A percentile compares a stretch with the other conserved stretches of the same genome.
Conservation (phyloP, 1,140 invertebrate genomes). For the Bradynema listronoti region DNA sequence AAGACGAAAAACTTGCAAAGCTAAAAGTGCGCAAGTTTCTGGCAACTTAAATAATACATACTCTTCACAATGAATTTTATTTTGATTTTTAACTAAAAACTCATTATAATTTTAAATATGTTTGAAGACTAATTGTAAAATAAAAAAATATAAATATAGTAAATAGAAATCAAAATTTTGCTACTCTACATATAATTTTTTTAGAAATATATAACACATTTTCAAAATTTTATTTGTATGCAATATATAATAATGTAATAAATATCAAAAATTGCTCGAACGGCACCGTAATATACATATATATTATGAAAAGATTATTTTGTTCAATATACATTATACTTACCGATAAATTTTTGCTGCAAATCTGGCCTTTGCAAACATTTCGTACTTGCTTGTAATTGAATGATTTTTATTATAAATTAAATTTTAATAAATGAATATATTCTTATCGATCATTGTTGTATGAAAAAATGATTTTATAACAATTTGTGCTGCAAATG, state of each 20-base stretch:
- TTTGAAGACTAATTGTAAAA: too few relatives aligned
- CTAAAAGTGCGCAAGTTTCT: too few relatives aligned
- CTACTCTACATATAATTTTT: not conserved
- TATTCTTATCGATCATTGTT: too few relatives aligned
- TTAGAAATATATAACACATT: not conserved
- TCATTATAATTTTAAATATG: too few relatives aligned
- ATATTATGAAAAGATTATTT: not conserved
- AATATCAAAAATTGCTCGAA: not conserved
- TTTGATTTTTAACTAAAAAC: too few relatives aligned
- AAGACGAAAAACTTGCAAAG: too few relatives aligned
- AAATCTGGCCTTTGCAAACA: conserved; percentile 39
- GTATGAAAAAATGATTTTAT: too few relatives aligned
- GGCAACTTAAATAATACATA: too few relatives aligned
- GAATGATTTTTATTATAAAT: too few relatives aligned
- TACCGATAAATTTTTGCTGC: conserved; percentile 40
- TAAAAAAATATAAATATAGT: not conserved
- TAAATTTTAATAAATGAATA: not conserved
- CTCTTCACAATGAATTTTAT: too few relatives aligned
- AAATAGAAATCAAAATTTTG: not conserved
- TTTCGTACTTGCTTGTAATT: too few relatives aligned
- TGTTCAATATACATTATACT: not conserved
- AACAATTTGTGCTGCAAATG: too few relatives aligned
- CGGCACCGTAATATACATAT: not conserved
- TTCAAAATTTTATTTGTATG: not conserved
- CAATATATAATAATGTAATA: not conserved